Percentiles rank a stretch among this genome's conserved stretches.
Evolutionary conservation across 2,797 vertebrate species (phyloP).

Genomic region (Microhierax caerulescens): DNA sequence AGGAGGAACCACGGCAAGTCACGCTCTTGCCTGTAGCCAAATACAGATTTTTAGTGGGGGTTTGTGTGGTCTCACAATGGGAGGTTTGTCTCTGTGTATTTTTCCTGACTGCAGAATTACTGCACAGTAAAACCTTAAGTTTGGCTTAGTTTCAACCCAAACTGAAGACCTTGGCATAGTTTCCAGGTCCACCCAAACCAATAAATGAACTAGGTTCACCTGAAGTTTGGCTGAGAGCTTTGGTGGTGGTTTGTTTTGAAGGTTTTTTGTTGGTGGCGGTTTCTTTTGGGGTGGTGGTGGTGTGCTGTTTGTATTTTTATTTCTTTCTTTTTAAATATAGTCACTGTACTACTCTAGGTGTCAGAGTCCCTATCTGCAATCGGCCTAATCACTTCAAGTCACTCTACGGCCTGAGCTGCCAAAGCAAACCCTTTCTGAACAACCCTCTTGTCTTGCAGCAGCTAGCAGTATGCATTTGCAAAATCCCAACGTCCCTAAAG

Average conservation of each 20-base stretch:
- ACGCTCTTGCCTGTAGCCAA: neutral
- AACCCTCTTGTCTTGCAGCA: neutral
- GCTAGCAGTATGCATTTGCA: neutral
- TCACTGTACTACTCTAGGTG: neutral
- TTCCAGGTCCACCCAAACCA: neutral
- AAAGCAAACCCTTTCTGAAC: conserved; percentile 25
- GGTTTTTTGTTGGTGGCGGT: too few species aligned
- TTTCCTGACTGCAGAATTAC: neutral
- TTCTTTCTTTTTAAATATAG: neutral
- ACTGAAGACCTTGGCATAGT: neutral
- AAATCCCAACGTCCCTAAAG: neutral
- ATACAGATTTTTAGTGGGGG: neutral
- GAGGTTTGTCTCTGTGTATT: neutral
- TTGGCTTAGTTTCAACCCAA: neutral
- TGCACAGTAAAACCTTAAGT: neutral
- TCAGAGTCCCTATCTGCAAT: neutral
- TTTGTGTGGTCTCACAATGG: neutral
- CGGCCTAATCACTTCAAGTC: neutral
- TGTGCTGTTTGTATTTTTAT: neutral
- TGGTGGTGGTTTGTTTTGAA: neutral
- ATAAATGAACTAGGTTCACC: neutral
- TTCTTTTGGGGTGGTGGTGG: accelerated
- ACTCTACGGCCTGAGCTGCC: neutral
- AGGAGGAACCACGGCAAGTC: neutral
- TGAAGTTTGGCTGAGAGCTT: neutral